Evolutionary conservation across 2,113 vertebrate species (phyloP).

Genomic region (Sinocyclocheilus maitianheensis): DNA sequence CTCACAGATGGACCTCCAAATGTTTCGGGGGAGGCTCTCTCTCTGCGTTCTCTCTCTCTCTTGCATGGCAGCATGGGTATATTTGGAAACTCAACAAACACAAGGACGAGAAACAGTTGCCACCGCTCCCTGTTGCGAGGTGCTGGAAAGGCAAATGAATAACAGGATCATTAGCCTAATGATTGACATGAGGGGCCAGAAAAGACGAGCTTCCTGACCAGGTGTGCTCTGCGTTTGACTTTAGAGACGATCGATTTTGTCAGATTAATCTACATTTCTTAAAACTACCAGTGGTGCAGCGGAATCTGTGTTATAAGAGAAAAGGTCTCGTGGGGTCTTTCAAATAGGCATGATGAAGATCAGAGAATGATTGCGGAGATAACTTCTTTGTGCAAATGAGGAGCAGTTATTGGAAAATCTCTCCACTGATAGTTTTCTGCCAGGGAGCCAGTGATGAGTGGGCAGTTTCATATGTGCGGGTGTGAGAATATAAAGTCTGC

Average conservation of each 20-base stretch:
- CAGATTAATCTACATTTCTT: constrained; percentile 20
- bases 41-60: constrained; percentile 23
- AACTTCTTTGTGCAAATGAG: constrained; percentile 21
- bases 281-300: background rate
- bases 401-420: constrained; percentile 29
- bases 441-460: constrained; percentile 31
- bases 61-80: constrained; percentile 52
- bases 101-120: constrained; percentile 45
- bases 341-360: background rate
- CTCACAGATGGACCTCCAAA: constrained; percentile 63
- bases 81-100: constrained; percentile 56
- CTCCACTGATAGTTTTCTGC: constrained; percentile 14
- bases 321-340: background rate
- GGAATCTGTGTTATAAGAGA: background rate
- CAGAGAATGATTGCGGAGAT: constrained; percentile 14
- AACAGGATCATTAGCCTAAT: constrained; percentile 41
- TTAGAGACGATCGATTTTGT: background rate
- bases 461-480: constrained; percentile 26
- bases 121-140: constrained; percentile 7
- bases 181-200: constrained; percentile 30
- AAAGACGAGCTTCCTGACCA: constrained; percentile 1
- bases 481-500: constrained; percentile 32
- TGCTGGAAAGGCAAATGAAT: constrained; percentile 22
- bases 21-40: constrained; percentile 60
- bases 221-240: constrained; percentile 10